Percentiles rank a stretch among this genome's conserved stretches.
phyloP scores from a whole-genome alignment of 2,888 invertebrate species.

The Hoplodrina blanda region DNA sequence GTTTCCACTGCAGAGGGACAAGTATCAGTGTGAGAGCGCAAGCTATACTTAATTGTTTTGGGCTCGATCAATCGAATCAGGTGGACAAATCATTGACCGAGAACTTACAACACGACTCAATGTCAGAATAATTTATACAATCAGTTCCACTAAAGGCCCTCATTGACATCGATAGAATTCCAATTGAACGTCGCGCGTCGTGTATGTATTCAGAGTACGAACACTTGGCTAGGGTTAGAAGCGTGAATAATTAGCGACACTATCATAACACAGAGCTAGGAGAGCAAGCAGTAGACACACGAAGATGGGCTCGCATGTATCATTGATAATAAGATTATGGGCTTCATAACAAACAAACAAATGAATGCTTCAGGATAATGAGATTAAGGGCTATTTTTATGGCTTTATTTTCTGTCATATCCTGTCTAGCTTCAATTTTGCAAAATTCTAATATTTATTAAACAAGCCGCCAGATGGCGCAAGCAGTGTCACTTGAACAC shows the following conservation, averaged over 20 bases:
- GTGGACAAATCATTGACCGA: conserved; percentile 42
- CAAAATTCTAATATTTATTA: background rate
- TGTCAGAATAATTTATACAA: conserved; percentile 52
- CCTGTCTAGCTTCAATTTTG: background rate
- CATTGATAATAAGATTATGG: background rate
- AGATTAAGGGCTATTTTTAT: too few relatives aligned
- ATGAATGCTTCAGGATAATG: too few relatives aligned
- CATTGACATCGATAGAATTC: conserved; percentile 39
- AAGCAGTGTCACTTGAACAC: background rate
- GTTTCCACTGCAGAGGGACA: conserved; percentile 4
- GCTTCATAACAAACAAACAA: too few relatives aligned
- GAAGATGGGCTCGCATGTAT: background rate
- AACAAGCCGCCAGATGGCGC: conserved; percentile 19
- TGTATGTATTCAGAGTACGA: conserved; percentile 9
- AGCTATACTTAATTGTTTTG: background rate
- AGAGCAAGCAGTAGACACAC: background rate
- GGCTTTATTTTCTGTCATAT: background rate
- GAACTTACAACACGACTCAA: conserved; percentile 38
- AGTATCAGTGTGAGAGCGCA: background rate
- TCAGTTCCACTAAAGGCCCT: conserved; percentile 31
- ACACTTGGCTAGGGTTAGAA: background rate
- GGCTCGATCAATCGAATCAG: background rate
- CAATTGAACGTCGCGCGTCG: conserved; percentile 12
- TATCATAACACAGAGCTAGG: background rate
- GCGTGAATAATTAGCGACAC: conserved; percentile 1